Evolutionary conservation across 2,888 invertebrate genomes (phyloP), one percentile per base, ranked within the genome.

Genomic region (Hemithea aestivaria): DNA sequence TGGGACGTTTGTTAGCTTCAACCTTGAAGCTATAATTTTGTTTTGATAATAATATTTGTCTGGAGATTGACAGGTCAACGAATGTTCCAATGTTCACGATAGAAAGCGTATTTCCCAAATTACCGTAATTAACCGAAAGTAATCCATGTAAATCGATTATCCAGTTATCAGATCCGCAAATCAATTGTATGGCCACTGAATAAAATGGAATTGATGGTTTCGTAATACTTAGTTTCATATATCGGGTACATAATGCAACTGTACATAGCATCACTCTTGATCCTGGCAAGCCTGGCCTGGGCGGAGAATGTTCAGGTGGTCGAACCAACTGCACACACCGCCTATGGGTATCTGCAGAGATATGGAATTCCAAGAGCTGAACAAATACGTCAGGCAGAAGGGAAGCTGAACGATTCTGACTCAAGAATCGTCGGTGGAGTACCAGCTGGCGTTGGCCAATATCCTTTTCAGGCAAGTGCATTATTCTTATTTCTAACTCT

Each of bases 281-380:
- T 56, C n/a, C 31, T 67, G 6, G 55, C 47, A 22, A 51, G 53
- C 20, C 35, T 59, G 10, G 53, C 53, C 10, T 52, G 45, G 33
- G 63, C 58, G 9, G 53, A 61, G 24, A 40, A 50, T 34, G 40
- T 44, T 20, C 9, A 28, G 10, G 34, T 33, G 6, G 20, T 25
- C 9, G 8, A 20, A 8, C 32, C 45, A 7, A 38, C 27, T 2
- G 36, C 11, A 6, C 45, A 49, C 28, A 57, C 62, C 1, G 66
- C 58, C 1, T 71, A 56, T 42, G 70, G 69, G 4, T 77, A 76
- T 36, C 40, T 73, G 9, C 43, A 53, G 10, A 70, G 58, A 20
- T 51, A 56, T 42, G 74, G 73, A 7, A 62, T 77, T 26, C 68
- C 73, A 1, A 47, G 50, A 36, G 73, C 63, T 1, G 63, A 73